Evolutionary conservation across 1,140 invertebrate genomes (phyloP).

Genomic region (Colletes gigas): DNA sequence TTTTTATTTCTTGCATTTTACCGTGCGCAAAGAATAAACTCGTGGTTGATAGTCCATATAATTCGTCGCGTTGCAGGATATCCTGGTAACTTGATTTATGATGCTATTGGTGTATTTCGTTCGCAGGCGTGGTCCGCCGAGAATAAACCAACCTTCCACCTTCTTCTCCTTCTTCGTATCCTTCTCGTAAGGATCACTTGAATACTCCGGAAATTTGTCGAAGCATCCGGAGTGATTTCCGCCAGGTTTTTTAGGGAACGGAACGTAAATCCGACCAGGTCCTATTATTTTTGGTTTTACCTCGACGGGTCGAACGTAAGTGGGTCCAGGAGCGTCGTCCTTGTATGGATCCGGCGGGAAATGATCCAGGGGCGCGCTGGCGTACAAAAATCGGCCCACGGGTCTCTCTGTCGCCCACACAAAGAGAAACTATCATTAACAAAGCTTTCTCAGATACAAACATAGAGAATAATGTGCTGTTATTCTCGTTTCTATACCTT

Average conservation of each 20-base stretch:
- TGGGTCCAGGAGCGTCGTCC: slow-evolving; percentile 46
- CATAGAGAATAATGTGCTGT: neutral
- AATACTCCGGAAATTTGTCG: slow-evolving; percentile 65
- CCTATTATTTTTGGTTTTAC: slow-evolving; percentile 21
- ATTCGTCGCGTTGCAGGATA: slow-evolving; percentile 71
- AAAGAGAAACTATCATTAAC: neutral
- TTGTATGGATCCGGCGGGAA: slow-evolving; percentile 70
- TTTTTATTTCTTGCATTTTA: neutral
- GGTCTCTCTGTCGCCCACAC: neutral
- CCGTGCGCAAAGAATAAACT: slow-evolving; percentile 60
- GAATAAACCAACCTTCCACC: slow-evolving; percentile 46
- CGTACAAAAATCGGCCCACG: slow-evolving; percentile 53
- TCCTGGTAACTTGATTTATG: slow-evolving; percentile 69
- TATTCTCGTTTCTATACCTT: too few species aligned
- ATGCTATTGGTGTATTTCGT: slow-evolving; percentile 73
- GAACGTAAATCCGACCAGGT: slow-evolving; percentile 56
- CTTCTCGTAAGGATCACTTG: slow-evolving; percentile 57
- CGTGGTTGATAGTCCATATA: slow-evolving; percentile 65
- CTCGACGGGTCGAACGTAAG: slow-evolving; percentile 59
- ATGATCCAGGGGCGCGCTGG: slow-evolving; percentile 50
- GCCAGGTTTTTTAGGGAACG: slow-evolving; percentile 69
- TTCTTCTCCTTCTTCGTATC: slow-evolving; percentile 13
- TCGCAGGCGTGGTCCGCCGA: slow-evolving; percentile 57
- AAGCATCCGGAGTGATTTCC: slow-evolving; percentile 73
- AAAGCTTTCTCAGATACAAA: neutral